These are phyloP conservation scores for Eulemur coronatus DNA, from an alignment of 2,797 vertebrate genomes.

Conservation along the genomic window DNA sequence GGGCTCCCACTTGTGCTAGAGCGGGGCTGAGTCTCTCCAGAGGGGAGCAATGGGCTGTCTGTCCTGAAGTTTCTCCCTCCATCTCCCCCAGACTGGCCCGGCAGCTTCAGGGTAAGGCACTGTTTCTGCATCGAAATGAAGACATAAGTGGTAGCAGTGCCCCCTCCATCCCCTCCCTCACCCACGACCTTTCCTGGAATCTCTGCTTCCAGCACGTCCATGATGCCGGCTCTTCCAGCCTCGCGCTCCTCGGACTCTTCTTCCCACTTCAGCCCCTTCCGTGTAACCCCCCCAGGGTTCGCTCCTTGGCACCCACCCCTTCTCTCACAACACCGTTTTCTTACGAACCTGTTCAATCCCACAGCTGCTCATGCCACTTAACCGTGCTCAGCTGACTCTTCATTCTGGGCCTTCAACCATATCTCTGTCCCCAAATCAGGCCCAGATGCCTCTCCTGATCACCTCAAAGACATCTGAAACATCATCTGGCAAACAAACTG, in stretches of 20 bases:
- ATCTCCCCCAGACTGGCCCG: background rate
- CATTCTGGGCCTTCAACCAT: background rate
- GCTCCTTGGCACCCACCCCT: background rate
- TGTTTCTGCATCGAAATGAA: background rate
- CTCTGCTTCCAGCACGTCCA: background rate
- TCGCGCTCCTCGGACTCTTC: background rate
- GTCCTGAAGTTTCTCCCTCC: background rate
- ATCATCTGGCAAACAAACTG: background rate
- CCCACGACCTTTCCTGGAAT: background rate
- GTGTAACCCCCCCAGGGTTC: fast-evolving
- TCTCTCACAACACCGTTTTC: background rate
- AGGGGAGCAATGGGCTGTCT: background rate
- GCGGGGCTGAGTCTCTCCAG: background rate
- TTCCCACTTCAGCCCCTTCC: background rate
- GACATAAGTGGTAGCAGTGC: background rate
- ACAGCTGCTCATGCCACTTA: background rate
- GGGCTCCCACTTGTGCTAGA: background rate
- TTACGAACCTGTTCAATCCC: background rate
- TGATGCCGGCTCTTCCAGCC: no score
- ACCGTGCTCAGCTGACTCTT: background rate
- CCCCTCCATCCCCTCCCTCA: fast-evolving
- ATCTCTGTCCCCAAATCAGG: background rate
- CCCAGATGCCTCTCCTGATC: background rate
- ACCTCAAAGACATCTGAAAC: background rate
- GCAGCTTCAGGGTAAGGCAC: background rate